Conservation (phyloP, 2,888 invertebrate species). For the Catocala nupta region DNA sequence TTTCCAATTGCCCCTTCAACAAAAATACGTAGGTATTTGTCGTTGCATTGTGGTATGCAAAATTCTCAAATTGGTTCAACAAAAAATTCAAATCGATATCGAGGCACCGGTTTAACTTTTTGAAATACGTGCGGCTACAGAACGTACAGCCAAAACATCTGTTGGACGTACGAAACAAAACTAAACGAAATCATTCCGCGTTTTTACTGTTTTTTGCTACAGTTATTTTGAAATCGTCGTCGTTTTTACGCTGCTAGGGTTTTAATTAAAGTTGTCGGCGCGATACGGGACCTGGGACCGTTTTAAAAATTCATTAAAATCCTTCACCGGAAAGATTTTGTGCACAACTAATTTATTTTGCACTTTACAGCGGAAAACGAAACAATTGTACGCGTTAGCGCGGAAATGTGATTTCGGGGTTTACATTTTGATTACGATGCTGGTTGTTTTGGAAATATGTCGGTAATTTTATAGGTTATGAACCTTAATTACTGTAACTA, state of each 20-base stretch:
- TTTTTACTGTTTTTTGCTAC: slow-evolving; percentile 51
- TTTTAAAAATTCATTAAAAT: slow-evolving; percentile 77
- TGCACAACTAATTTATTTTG: slow-evolving; percentile 63
- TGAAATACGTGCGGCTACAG: slow-evolving; percentile 21
- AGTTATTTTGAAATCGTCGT: slow-evolving; percentile 72
- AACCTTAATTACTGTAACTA: slow-evolving; percentile 24
- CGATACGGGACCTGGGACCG: slow-evolving; percentile 61
- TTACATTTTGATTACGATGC: slow-evolving; percentile 32
- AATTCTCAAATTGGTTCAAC: not conserved
- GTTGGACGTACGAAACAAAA: slow-evolving; percentile 57
- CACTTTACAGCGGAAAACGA: slow-evolving; percentile 40
- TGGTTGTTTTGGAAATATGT: slow-evolving; percentile 3
- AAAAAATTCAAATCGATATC: not conserved
- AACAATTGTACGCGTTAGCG: slow-evolving; percentile 40
- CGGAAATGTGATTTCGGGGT: slow-evolving; percentile 33
- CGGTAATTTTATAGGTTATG: not conserved
- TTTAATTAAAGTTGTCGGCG: slow-evolving; percentile 78
- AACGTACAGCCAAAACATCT: slow-evolving; percentile 47
- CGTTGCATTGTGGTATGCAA: too few species aligned
- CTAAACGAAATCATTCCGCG: slow-evolving; percentile 59
- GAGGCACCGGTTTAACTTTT: slow-evolving; percentile 25
- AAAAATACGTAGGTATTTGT: too few species aligned
- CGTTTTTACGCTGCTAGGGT: slow-evolving; percentile 68
- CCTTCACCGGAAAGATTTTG: slow-evolving; percentile 62
- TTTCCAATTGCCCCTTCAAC: not conserved